These are phyloP conservation scores for Karalla daura DNA, from an alignment of 2,797 vertebrate genomes.

Conservation along the genomic window DNA sequence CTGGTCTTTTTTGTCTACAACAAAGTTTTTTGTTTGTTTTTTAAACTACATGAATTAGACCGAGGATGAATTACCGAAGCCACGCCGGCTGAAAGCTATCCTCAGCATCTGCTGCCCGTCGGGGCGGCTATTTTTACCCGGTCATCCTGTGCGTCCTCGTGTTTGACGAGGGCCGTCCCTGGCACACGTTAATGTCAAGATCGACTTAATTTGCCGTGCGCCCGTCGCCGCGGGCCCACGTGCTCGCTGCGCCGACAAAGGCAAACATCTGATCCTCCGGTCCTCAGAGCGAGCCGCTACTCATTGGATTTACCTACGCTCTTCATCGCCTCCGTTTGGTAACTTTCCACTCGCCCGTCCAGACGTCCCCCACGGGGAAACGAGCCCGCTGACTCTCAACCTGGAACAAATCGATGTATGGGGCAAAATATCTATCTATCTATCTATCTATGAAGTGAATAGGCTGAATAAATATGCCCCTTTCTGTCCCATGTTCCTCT, in stretches of 20 bases:
- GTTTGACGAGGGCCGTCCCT: not conserved
- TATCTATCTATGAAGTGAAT: constrained; percentile 15
- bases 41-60: too few species aligned
- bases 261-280: constrained; percentile 11
- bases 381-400: constrained; percentile 32
- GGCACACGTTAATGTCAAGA: constrained; percentile 24
- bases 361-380: constrained; percentile 38
- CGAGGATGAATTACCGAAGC: too few species aligned
- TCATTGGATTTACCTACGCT: constrained; percentile 23
- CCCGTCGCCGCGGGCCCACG: not conserved
- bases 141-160: not conserved
- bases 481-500: not conserved
- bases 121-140: not conserved
- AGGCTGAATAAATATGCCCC: not conserved
- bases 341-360: constrained; percentile 30
- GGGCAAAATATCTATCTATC: constrained; percentile 15
- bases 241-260: constrained; percentile 10
- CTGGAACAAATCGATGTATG: constrained; percentile 41
- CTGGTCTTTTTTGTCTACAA: too few species aligned
- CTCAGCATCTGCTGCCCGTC: too few species aligned
- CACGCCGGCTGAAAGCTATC: too few species aligned
- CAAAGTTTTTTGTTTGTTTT: too few species aligned
- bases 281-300: constrained; percentile 12
- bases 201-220: constrained; percentile 18
- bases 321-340: constrained; percentile 26